Base-by-base conservation (phyloP, 1,140 invertebrate species). In the Contarinia nasturtii region DNA sequence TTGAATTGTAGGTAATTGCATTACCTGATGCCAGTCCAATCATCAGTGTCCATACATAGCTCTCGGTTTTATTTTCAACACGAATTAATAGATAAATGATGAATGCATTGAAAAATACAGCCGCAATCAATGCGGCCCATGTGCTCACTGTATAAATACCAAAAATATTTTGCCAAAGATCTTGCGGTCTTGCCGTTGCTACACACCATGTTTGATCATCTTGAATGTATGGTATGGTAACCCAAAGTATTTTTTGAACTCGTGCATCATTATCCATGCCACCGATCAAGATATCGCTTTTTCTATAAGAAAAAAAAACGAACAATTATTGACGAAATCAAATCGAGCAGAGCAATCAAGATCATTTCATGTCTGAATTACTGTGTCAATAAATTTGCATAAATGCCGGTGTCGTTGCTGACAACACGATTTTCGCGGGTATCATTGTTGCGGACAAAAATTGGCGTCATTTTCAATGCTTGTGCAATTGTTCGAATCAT, bases 171-270 rank as follows among this genome's bases (percentile, higher is more conserved):
- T 27, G 15, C 47, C 47, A 48, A 20, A 21, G 21, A 19, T 37
- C 36, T 21, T 11, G 14, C 7, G 21, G 27, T 18, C 14, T 19
- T 22, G 47, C 47, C 12, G 14, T 33, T 12, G 22, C 33, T 0
- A 48, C 47, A 21, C 47, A 48, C 47, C 47, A 48, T 8, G 47
- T 48, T 34, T 40, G 33, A 36, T 48, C 47, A 36, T 48, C 47
- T 34, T 48, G 47, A 48, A 43, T 43, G 17, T 48, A 48, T 20
- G 47, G 47, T 12, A 48, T 48, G 1, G 47, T 43, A 14, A 40
- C 8, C 3, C 40, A 48, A 3, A 48, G 33, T 2, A 43, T 10
- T 33, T 44, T 43, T 19, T 40, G 33, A n/a, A 40, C 33, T 20
- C 18, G 15, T 36, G 37, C 17, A 21, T 43, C 41, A 14, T 48